Base-by-base conservation (phyloP, 2,797 vertebrate genomes). In the Ambastaia sidthimunki region DNA sequence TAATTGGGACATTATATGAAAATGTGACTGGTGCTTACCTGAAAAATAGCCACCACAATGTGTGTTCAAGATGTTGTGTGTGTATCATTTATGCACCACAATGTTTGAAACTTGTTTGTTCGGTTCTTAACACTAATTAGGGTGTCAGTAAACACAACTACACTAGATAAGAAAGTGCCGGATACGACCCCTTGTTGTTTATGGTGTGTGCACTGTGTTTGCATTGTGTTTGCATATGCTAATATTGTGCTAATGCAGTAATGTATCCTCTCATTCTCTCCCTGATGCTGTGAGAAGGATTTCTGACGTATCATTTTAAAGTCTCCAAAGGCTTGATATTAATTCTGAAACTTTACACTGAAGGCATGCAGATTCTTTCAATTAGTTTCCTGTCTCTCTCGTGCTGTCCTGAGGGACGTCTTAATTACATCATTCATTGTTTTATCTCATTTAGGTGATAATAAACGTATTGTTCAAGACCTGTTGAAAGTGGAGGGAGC, bases 281-380 rank as follows among this genome's bases (percentile, higher is more conserved):
- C 23, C 13, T 63, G 25, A 78, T 63, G 28, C 57, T 44, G 25
- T 69, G 55, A 71, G 47, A 71, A 37, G 18, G 25, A 52, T 71
- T 74, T 69, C 50, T 59, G 75, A 31, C 23, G 44, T 78, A 41
- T 70, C 57, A 78, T 52, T 78, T 71, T 9, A 47, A 63, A 71
- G 10, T 57, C 76, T 71, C 57, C 37, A 52, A 70, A 71, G 57
- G 44, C 57, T 7, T 34, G 69, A 59, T 71, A 52, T 71, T 78
- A 18, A 78, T 71, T 71, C 82, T 48, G 25, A 19, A 77, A 80
- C 71, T 81, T 70, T 78, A 70, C 85, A 87, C 82, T 84, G 87
- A 83, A 85, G 81, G 85, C 86, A 85, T 86, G 74, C 87, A 82
- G 85, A 87, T 80, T 83, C 77, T 66, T 71, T 52, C 74, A 74